Base-by-base conservation (phyloP, 2,113 vertebrate species). In the Tonatia bakeri region DNA sequence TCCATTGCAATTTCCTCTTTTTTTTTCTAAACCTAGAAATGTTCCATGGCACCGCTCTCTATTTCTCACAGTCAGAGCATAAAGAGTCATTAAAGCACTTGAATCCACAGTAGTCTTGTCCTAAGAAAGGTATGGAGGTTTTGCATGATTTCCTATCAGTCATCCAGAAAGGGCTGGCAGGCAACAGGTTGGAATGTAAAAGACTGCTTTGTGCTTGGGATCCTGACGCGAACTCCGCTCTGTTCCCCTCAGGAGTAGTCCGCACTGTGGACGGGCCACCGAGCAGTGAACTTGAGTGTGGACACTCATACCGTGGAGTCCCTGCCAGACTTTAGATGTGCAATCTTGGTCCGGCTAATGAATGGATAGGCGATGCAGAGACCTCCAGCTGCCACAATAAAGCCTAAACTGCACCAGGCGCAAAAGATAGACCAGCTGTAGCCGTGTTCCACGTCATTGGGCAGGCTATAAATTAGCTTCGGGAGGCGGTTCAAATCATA, bases 341-440 rank as follows among this genome's bases (percentile, higher is more conserved):
- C 98, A 3, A 98, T 97, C 94, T 99, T 98, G 75, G 98, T 98
- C 84, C 98, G 98, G 95, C 98, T 99, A 93, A 99, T 96, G 96
- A 99, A 99, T 0, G 98, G 99, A n/a, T 98, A 99, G 91, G 98
- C 98, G 69, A 99, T 99, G 45, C 99, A 99, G 67, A 99, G 98
- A 93, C 99, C 99, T 70, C 99, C 98, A 0, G 99, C 98, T 2
- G 99, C 98, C 92, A 98, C 98, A 0, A 97, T 99, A 64, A 99
- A 98, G 90, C 98, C 99, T 96, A 99, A 98, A 80, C 99, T 99
- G 96, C 98, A 98, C 98, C 99, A 99, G 92, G 99, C 99, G 11
- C 98, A 99, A 96, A 99, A 99, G 95, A 99, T 98, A 7, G 99
- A 99, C 99, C 99, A 99, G 95, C 99, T 99, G 50, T 99, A 99